Evolutionary conservation across 2,797 vertebrate genomes (phyloP).

Genomic region (Ctenosaura bakeri): DNA sequence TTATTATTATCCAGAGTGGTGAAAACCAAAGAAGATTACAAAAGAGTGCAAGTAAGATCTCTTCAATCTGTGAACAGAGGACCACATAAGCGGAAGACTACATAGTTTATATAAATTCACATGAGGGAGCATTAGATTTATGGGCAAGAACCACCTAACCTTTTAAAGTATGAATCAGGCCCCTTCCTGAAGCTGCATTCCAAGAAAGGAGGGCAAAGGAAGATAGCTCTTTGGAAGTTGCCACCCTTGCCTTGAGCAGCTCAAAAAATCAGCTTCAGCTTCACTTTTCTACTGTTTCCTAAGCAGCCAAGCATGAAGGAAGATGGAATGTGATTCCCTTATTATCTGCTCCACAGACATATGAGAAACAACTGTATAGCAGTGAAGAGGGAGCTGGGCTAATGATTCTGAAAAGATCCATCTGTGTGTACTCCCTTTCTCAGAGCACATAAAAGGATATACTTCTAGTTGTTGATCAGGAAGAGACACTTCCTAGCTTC

Average conservation of each 20-base stretch:
- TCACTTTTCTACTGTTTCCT: too few relatives aligned
- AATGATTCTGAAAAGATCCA: too few relatives aligned
- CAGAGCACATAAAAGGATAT: not conserved
- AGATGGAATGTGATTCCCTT: too few relatives aligned
- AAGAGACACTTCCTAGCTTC: not conserved
- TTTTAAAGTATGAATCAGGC: not conserved
- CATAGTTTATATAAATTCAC: not conserved
- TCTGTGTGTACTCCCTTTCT: not conserved
- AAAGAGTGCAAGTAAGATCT: not conserved
- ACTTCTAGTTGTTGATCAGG: not conserved
- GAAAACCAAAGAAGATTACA: not conserved
- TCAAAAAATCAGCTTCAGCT: too few relatives aligned
- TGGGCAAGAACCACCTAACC: not conserved
- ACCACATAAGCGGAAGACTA: not conserved
- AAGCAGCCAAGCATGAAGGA: too few relatives aligned
- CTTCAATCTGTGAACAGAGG: not conserved
- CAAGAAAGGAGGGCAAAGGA: too few relatives aligned
- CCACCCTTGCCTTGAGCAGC: too few relatives aligned
- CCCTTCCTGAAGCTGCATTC: too few relatives aligned
- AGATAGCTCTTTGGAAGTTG: too few relatives aligned
- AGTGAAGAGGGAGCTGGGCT: not conserved
- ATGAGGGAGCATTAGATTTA: not conserved
- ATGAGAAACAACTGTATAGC: too few relatives aligned
- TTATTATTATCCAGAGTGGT: not conserved
- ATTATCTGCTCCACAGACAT: too few relatives aligned